phyloP scores from a whole-genome alignment of 2,797 vertebrate species.

The Pteronotus mesoamericanus region DNA sequence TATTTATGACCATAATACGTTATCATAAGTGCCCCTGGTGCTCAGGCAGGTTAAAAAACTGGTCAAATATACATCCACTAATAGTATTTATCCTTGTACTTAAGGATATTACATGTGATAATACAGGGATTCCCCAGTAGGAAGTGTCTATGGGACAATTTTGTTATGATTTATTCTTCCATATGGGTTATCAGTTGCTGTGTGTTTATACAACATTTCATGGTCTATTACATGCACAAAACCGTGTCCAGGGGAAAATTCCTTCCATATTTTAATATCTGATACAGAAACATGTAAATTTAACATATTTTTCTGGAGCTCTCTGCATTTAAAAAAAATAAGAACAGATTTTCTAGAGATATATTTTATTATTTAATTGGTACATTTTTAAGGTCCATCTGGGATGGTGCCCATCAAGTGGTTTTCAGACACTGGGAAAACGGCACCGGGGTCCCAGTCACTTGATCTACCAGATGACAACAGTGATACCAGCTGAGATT shows the following conservation, averaged over 20 bases:
- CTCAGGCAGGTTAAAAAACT: constrained; percentile 61
- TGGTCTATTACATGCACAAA: fast-evolving
- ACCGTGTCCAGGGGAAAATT: not conserved
- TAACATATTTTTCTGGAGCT: not conserved
- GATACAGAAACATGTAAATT: not conserved
- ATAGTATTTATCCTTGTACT: constrained; percentile 16
- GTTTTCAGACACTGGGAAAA: not conserved
- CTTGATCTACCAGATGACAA: fast-evolving
- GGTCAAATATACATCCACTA: constrained; percentile 16
- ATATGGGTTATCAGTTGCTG: not conserved
- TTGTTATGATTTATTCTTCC: not conserved
- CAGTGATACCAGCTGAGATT: not conserved
- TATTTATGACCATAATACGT: constrained; percentile 66
- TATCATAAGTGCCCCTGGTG: constrained; percentile 22
- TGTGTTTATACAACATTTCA: not conserved
- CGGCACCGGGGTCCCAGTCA: fast-evolving
- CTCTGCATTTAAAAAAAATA: not conserved
- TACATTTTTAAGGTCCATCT: not conserved
- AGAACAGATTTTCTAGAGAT: not conserved
- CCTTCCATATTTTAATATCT: not conserved
- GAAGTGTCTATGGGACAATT: not conserved
- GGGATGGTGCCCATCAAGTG: no score
- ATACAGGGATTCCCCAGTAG: not conserved
- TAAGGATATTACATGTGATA: not conserved
- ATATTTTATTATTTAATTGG: not conserved